phyloP scores from a whole-genome alignment of 2,888 invertebrate genomes.

The Chymomyza caudatula region DNA sequence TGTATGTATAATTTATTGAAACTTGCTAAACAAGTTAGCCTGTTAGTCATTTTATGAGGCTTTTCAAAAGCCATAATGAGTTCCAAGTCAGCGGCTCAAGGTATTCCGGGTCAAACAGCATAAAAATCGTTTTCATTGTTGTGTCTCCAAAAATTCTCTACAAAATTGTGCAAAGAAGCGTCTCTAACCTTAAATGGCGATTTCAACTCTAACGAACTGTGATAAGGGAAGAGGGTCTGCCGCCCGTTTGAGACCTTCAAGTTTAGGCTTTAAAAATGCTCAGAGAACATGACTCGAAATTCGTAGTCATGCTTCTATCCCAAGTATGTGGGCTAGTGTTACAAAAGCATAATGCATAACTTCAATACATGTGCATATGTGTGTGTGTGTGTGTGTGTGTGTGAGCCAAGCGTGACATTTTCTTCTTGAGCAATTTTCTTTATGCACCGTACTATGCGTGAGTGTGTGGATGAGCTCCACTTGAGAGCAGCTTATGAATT shows the following conservation, averaged over 20 bases:
- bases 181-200: no score
- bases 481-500: background rate
- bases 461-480: background rate
- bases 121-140: no score
- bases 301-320: background rate
- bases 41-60: no score
- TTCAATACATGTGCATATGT: background rate
- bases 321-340: background rate
- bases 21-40: no score
- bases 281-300: background rate
- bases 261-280: background rate
- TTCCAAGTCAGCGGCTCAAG: no score
- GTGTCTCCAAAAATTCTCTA: no score
- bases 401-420: slow-evolving; percentile 45
- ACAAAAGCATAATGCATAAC: background rate
- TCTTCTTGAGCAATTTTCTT: slow-evolving; percentile 40
- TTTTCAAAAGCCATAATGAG: no score
- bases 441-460: background rate
- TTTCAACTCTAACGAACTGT: no score
- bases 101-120: no score
- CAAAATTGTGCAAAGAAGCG: no score
- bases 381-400: background rate
- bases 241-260: background rate
- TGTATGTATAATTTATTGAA: no score
- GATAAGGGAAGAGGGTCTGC: no score